Evolutionary conservation across 2,113 vertebrate genomes (phyloP), one percentile per base, ranked within the genome.

Genomic region (Trinectes maculatus): DNA sequence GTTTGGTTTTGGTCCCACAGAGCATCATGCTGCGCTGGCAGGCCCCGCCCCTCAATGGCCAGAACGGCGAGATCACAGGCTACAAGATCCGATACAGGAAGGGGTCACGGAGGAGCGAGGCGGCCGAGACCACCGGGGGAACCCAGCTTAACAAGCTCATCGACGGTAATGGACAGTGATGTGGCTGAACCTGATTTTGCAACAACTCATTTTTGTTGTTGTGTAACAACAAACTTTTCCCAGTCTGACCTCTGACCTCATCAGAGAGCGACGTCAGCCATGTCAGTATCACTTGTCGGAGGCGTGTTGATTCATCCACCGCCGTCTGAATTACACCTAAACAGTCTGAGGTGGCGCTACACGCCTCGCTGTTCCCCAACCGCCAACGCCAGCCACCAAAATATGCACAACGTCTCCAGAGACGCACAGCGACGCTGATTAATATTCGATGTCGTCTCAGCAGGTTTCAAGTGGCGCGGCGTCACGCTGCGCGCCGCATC

Each of bases 21-120:
- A 95, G 95, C 84, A 92, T 99, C 79, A 83, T 96, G 91, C 91
- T 98, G 8, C 94, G 95, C 71, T 99, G 97, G 97, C 95, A 98
- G 79, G 95, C 96, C 0, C 98, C 98, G 0, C 93, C 96, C 21
- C 79, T 84, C 0, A 94, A 92, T 0, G 88, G 94, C 11, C 97
- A 99, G 22, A 99, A 98, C 0, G 97, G 98, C 1, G 94, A 95
- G 36, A 96, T 99, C 80, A 94, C 87, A 0, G 93, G 94, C 15
- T 99, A 99, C 89, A 98, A 96, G 85, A 95, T 99, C 36, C 95
- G 97, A n/a, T 98, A 98, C 86, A 93, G 96, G 4, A 99, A 97
- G 77, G 93, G 94, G 6, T 93, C 94, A 21, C 92, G 97, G 26
- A 96, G 97, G 90, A 98, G 96, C 1, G 96, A 99, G 18, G 93